Base-by-base conservation (phyloP, 2,797 vertebrate genomes). In the Poeciliopsis infans region DNA sequence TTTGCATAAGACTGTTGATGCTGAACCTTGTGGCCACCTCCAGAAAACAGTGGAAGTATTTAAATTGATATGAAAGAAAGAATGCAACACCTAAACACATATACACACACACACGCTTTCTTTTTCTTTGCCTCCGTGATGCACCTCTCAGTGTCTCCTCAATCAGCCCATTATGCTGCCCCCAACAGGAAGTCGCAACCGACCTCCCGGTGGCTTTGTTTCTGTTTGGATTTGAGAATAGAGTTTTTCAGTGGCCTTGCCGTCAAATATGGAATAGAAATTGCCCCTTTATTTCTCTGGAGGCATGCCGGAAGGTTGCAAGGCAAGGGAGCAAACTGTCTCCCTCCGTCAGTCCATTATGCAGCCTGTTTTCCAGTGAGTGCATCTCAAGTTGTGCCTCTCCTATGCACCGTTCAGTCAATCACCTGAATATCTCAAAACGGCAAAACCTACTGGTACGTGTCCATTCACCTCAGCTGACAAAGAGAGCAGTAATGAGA, bases 181-280 rank as follows among this genome's bases (percentile, higher is more conserved):
- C 97, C 95, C 94, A 47, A 87, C 93, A 97, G 96, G 96, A 98
- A 96, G 96, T 95, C 90, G 93, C 87, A 88, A 90, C 94, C 97
- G 97, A 98, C 97, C 97, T 98, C 97, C 97, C 94, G 95, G 95
- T 97, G 97, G 97, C 96, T 97, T 98, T 97, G 97, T 99, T 98
- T 99, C 97, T 99, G 97, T 99, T 99, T 99, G 97, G 97, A 98
- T 98, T 98, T 98, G 97, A 96, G 97, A 97, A 98, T 98, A 96
- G 97, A 97, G 97, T 98, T 98, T 98, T 97, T 97, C 90, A 77
- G 96, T 96, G 96, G 96, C 86, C 89, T 88, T 94, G 95, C 97
- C 96, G 97, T 98, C 97, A 98, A 97, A 97, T 97, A 97, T 93
- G 85, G 98, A 99, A 99, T 99, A 98, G 97, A 99, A 98, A 99